A percentile compares a stretch with the other conserved stretches of the same genome.
These are phyloP conservation scores for Calidris pygmaea DNA, from an alignment of 2,113 vertebrate species.

Conservation along the genomic window DNA sequence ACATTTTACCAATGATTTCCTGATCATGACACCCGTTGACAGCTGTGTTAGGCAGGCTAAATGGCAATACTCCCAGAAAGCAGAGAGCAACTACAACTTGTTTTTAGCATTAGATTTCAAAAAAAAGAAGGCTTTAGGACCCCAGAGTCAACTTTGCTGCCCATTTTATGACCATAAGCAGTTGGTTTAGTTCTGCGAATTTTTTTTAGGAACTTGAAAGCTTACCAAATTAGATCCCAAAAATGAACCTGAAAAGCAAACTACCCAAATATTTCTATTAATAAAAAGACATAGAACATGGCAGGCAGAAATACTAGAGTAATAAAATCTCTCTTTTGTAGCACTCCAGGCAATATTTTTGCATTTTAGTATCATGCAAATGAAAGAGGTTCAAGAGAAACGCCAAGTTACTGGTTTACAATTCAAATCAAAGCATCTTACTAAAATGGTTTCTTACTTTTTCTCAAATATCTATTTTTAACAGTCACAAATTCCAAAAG, in stretches of 20 bases:
- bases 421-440: constrained; percentile 7
- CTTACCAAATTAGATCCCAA: neutral
- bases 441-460: neutral
- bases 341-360: neutral
- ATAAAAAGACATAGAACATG: neutral
- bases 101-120: neutral
- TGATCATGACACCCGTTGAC: neutral
- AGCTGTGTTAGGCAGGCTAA: neutral
- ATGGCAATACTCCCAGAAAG: neutral
- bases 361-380: neutral
- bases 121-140: neutral
- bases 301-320: neutral
- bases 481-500: neutral
- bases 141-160: neutral
- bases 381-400: neutral
- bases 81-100: neutral
- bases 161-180: neutral
- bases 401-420: neutral
- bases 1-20: neutral
- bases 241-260: neutral
- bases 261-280: neutral
- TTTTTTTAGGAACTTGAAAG: neutral
- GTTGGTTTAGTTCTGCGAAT: neutral
- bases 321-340: constrained; percentile 13
- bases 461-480: neutral